Evolutionary conservation across 2,888 invertebrate genomes (phyloP).

Genomic region (Microctonus aethiopoides): DNA sequence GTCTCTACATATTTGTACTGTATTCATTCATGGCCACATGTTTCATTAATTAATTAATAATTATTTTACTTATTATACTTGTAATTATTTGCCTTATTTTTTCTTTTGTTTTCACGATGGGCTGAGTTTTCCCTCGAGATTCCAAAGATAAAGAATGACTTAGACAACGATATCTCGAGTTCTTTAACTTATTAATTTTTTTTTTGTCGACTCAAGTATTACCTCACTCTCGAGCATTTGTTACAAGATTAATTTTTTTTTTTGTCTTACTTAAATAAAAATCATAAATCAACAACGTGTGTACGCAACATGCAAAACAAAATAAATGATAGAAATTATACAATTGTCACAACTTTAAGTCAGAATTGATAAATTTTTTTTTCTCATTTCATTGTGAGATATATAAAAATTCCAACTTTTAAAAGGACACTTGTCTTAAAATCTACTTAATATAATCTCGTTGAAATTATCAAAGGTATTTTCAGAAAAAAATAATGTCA

Average conservation of each 20-base stretch:
- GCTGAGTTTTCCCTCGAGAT: conserved; percentile 34
- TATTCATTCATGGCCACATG: conserved; percentile 30
- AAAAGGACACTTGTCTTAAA: background rate
- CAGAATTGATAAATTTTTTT: conserved; percentile 11
- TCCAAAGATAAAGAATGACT: conserved; percentile 12
- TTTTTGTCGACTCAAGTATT: background rate
- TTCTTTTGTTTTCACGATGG: conserved; percentile 22
- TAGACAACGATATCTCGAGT: conserved; percentile 24
- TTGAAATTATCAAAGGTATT: background rate
- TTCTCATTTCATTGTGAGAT: background rate
- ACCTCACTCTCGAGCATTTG: background rate
- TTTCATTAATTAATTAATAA: conserved; percentile 26
- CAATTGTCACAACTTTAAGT: background rate
- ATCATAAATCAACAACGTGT: conserved; percentile 54
- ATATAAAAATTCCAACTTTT: background rate
- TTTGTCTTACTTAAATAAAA: conserved; percentile 39
- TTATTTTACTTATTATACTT: conserved; percentile 18
- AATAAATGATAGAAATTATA: conserved; percentile 32
- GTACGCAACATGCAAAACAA: conserved; percentile 58
- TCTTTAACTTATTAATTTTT: conserved; percentile 25
- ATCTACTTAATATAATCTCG: background rate
- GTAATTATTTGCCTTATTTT: conserved; percentile 30
- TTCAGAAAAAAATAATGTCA: background rate
- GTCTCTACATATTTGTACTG: conserved; percentile 32
- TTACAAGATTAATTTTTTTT: conserved; percentile 41